A percentile compares a stretch with the other conserved stretches of the same genome.
Evolutionary conservation across 2,797 vertebrate genomes (phyloP).

Genomic region (Onychomys torridus): DNA sequence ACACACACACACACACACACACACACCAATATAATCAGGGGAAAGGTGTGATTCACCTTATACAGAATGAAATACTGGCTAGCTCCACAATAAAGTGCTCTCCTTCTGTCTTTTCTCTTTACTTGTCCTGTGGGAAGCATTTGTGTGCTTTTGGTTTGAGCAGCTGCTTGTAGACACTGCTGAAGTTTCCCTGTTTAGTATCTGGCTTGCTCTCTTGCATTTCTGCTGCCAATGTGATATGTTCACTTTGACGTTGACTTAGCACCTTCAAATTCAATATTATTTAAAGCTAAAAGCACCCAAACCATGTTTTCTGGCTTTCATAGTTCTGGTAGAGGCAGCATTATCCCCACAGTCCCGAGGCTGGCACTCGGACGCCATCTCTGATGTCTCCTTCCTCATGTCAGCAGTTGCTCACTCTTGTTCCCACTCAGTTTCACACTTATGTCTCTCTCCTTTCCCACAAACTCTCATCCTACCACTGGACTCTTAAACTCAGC

Average conservation of each 20-base stretch:
- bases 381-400: not conserved
- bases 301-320: not conserved
- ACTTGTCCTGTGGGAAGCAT: conserved; percentile 7
- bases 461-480: not conserved
- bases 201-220: not conserved
- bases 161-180: conserved; percentile 5
- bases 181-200: conserved; percentile 25
- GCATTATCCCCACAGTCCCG: not conserved
- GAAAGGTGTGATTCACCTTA: not conserved
- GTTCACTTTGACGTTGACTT: not conserved
- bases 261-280: conserved; percentile 8
- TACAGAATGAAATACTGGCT: not conserved
- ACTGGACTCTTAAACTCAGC: not conserved
- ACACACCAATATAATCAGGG: not conserved
- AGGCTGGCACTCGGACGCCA: not conserved
- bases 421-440: not conserved
- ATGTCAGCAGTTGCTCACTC: not conserved
- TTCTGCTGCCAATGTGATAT: not conserved
- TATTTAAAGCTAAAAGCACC: conserved; percentile 28
- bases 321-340: not conserved
- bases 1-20: not conserved
- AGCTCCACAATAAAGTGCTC: conserved; percentile 25
- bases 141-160: not conserved
- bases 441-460: not conserved
- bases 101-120: conserved; percentile 41